Conservation (phyloP, 2,113 vertebrate genomes). For the Bubo scandiacus region DNA sequence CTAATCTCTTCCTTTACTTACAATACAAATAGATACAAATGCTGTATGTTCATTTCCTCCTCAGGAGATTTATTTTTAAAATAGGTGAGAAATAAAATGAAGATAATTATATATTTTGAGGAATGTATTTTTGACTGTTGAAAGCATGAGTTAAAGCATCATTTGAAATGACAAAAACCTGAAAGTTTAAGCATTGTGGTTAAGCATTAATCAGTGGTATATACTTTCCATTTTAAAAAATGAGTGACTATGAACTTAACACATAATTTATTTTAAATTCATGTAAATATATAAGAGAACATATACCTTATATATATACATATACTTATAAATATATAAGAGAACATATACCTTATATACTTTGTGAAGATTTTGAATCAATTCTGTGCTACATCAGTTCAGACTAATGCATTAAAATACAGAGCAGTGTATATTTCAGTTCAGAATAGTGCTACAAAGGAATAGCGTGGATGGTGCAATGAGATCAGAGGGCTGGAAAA, state of each 20-base stretch:
- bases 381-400: neutral
- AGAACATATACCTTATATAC: neutral
- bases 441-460: neutral
- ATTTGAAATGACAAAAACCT: neutral
- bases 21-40: neutral
- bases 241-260: neutral
- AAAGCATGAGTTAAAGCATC: neutral
- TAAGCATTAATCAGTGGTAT: neutral
- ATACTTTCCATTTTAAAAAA: neutral
- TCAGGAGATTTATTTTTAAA: neutral
- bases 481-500: neutral
- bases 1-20: neutral
- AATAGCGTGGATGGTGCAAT: neutral
- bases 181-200: neutral
- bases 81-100: neutral
- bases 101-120: neutral
- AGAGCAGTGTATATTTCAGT: neutral
- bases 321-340: neutral
- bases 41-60: neutral
- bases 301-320: neutral
- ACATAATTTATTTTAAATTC: neutral
- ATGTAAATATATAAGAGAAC: neutral
- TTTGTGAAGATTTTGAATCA: neutral
- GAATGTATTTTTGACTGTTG: neutral
- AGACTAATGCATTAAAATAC: neutral